Conservation (phyloP, 2,888 invertebrate genomes). For the Ganaspis brasiliensis region DNA sequence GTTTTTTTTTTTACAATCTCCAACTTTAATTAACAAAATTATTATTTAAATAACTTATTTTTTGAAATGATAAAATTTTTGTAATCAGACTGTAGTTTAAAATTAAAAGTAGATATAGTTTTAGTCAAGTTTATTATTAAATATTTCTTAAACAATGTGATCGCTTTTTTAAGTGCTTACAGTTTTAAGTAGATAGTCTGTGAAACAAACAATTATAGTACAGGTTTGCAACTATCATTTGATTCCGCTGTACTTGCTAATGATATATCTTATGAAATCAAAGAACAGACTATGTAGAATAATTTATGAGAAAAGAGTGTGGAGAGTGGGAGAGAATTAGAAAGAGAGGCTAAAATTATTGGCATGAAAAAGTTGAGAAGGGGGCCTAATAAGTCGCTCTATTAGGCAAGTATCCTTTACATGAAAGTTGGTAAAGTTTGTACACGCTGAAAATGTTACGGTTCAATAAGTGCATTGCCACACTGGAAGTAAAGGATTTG, state of each 20-base stretch:
- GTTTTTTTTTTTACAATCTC: no score
- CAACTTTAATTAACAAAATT: no score
- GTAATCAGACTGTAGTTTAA: no score
- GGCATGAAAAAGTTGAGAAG: slow-evolving; percentile 2
- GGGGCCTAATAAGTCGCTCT: slow-evolving; percentile 17
- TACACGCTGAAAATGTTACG: slow-evolving; percentile 5
- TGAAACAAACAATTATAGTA: slow-evolving; percentile 27
- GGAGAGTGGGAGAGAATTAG: slow-evolving; percentile 8
- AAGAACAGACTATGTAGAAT: slow-evolving; percentile 3
- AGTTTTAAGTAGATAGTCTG: slow-evolving; percentile 3
- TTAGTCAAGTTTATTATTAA: no score
- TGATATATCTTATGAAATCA: slow-evolving; percentile 34
- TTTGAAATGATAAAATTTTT: no score
- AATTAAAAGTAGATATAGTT: no score
- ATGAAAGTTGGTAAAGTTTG: slow-evolving; percentile 29
- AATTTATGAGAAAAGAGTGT: slow-evolving; percentile 18
- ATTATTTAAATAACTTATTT: no score
- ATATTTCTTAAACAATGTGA: no score
- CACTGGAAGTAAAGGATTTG: slow-evolving; percentile 10
- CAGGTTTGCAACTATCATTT: slow-evolving; percentile 4
- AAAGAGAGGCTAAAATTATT: slow-evolving; percentile 3
- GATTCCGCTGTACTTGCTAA: slow-evolving; percentile 7
- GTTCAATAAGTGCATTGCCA: slow-evolving; percentile 18
- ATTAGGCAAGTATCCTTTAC: slow-evolving; percentile 9
- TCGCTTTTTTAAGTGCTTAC: not conserved